A percentile compares a stretch with the other conserved stretches of the same genome.
These are phyloP conservation scores for Anoplius nigerrimus DNA, from an alignment of 2,888 invertebrate species.

Conservation along the genomic window DNA sequence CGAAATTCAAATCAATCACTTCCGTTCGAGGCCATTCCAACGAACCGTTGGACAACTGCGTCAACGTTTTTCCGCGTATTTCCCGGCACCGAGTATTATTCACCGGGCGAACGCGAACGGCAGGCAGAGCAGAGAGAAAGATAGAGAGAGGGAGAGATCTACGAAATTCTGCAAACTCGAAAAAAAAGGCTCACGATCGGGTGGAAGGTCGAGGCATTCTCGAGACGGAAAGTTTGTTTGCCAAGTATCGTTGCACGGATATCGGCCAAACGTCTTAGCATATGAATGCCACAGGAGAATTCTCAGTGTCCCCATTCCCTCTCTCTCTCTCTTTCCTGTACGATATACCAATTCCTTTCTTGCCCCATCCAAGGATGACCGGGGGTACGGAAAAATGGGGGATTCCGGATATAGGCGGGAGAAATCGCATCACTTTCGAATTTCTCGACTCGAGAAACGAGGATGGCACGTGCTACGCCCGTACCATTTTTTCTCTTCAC, in stretches of 20 bases:
- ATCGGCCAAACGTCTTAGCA: slow-evolving; percentile 53
- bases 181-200: neutral
- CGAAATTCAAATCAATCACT: too few species aligned
- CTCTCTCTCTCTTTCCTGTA: slow-evolving; percentile 1
- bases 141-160: neutral
- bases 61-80: too few species aligned
- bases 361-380: too few species aligned
- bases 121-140: neutral
- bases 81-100: too few species aligned
- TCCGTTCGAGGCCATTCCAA: too few species aligned
- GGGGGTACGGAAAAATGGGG: slow-evolving; percentile 17
- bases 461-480: slow-evolving; percentile 60
- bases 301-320: slow-evolving; percentile 2
- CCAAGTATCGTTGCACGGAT: slow-evolving; percentile 37
- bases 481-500: slow-evolving; percentile 34
- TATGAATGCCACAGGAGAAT: slow-evolving; percentile 48
- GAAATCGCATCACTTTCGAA: slow-evolving; percentile 65
- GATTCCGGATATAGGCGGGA: slow-evolving; percentile 53
- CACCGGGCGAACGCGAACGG: too few species aligned
- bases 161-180: neutral
- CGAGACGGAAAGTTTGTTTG: slow-evolving; percentile 39
- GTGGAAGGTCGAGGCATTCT: neutral
- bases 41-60: too few species aligned
- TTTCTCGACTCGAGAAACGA: slow-evolving; percentile 49
- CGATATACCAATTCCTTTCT: too few species aligned